phyloP scores from a whole-genome alignment of 2,797 vertebrate species.

The Cossypha caffra region DNA sequence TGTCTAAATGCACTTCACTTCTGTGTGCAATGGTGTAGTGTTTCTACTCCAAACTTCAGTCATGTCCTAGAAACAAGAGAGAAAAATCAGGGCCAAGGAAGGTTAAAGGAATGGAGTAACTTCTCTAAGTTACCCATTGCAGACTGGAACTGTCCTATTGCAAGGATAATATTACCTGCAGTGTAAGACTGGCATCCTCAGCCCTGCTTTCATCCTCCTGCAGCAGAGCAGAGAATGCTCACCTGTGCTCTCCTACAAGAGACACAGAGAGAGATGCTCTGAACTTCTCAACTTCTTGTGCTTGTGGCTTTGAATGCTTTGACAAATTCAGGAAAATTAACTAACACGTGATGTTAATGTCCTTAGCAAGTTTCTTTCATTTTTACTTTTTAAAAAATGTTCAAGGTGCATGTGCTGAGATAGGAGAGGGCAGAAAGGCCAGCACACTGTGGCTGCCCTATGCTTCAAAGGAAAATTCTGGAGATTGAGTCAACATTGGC shows the following conservation, averaged over 20 bases:
- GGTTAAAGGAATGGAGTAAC: too few species aligned
- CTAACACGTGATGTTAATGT: neutral
- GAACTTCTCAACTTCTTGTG: neutral
- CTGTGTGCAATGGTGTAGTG: too few species aligned
- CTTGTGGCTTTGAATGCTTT: neutral
- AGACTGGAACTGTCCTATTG: too few species aligned
- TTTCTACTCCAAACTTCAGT: too few species aligned
- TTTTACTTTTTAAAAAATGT: fast-evolving
- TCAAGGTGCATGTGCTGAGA: neutral
- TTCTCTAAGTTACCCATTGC: too few species aligned
- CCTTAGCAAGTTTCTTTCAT: neutral
- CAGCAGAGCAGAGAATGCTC: neutral
- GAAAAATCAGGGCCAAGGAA: too few species aligned
- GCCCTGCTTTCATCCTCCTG: too few species aligned
- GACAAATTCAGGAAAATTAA: neutral
- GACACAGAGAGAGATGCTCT: neutral
- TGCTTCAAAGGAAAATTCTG: neutral
- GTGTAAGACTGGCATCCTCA: too few species aligned
- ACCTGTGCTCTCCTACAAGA: fast-evolving
- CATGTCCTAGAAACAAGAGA: too few species aligned
- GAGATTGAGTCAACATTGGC: neutral
- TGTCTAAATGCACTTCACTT: neutral
- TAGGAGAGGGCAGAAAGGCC: neutral
- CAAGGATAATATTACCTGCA: too few species aligned
- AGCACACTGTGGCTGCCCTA: neutral